Evolutionary conservation across 2,113 vertebrate genomes (phyloP).

Genomic region (Crotophaga sulcirostris): DNA sequence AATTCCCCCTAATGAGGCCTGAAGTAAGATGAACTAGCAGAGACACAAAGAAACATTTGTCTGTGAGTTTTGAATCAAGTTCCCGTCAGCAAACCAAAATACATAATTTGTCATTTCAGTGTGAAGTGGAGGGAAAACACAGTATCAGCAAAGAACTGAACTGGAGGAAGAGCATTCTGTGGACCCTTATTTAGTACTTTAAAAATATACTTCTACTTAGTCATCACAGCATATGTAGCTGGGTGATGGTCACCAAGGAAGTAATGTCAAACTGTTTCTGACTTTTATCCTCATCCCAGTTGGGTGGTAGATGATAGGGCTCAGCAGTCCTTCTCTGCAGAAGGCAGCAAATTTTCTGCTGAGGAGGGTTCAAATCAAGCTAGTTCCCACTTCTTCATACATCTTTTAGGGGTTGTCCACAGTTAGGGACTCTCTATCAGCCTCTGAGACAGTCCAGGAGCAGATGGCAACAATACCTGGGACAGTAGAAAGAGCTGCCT

Average conservation of each 20-base stretch:
- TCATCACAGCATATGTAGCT: neutral
- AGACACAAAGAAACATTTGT: fast-evolving
- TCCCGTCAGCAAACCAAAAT: neutral
- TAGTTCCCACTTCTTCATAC: neutral
- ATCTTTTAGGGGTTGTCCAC: neutral
- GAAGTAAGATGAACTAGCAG: neutral
- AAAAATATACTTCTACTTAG: neutral
- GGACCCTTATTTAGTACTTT: neutral
- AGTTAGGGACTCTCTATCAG: neutral
- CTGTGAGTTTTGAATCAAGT: neutral
- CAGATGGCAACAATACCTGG: neutral
- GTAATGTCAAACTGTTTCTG: neutral
- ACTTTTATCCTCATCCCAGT: neutral
- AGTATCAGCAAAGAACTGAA: neutral
- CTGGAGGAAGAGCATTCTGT: neutral
- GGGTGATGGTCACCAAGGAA: neutral
- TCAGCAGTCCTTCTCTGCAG: neutral
- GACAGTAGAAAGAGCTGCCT: neutral
- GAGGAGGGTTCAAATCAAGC: neutral
- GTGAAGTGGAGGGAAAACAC: neutral
- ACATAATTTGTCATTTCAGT: neutral
- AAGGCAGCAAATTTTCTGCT: neutral
- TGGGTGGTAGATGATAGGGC: neutral
- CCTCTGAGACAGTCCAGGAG: neutral
- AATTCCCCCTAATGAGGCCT: neutral